Evolutionary conservation across 2,888 invertebrate species (phyloP).

Genomic region (Melanotus villosus): DNA sequence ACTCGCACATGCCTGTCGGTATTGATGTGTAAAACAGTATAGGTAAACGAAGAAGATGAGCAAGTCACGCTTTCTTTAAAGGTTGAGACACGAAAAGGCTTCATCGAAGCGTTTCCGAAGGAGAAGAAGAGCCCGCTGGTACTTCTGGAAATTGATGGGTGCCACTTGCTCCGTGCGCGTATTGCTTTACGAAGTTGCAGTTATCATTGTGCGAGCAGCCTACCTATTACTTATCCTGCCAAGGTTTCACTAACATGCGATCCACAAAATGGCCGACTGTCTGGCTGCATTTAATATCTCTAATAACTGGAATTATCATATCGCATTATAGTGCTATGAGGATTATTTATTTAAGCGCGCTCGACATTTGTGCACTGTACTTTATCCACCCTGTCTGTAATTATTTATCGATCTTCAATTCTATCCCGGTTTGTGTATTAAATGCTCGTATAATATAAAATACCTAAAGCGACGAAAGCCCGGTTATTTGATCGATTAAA

Average conservation of each 20-base stretch:
- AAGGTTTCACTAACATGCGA: conserved; percentile 55
- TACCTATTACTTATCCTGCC: conserved; percentile 58
- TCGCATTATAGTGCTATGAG: conserved; percentile 57
- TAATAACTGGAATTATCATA: conserved; percentile 60
- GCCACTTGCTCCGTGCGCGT: conserved; percentile 45
- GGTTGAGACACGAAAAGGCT: conserved; percentile 22
- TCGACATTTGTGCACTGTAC: conserved; percentile 55
- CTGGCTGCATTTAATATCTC: conserved; percentile 57
- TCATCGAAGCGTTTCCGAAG: background rate
- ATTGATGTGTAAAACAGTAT: conserved; percentile 38
- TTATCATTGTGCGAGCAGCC: conserved; percentile 57
- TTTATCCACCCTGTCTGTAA: conserved; percentile 43
- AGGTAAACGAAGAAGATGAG: conserved; percentile 13
- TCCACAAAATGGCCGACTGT: conserved; percentile 55
- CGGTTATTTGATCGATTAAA: conserved; percentile 36
- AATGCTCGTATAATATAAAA: conserved; percentile 11
- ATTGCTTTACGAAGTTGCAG: conserved; percentile 51
- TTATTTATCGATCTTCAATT: conserved; percentile 50
- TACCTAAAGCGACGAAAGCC: conserved; percentile 1
- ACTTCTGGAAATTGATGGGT: conserved; percentile 40
- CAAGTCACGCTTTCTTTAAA: conserved; percentile 43
- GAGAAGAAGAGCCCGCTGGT: conserved; percentile 21
- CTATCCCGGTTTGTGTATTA: conserved; percentile 26
- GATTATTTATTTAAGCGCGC: conserved; percentile 59
- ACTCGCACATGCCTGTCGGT: conserved; percentile 38